Conservation (phyloP, 2,797 vertebrate genomes). For the Antennarius maculatus region DNA sequence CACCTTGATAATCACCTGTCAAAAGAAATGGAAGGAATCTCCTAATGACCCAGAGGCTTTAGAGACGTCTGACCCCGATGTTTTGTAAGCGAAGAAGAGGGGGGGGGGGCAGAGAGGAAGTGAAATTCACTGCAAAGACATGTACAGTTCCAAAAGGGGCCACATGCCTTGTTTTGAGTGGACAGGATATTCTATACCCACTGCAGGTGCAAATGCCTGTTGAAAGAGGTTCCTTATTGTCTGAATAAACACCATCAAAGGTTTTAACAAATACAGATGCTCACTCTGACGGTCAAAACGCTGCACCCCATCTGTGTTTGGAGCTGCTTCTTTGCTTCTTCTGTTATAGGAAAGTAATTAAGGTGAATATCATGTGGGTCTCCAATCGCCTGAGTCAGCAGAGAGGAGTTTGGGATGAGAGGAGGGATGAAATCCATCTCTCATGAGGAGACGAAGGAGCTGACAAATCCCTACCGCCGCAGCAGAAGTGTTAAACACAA, state of each 20-base stretch:
- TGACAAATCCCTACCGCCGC: background rate
- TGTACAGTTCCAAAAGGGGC: slow-evolving; percentile 55
- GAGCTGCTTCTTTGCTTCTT: slow-evolving; percentile 32
- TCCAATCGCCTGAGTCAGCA: slow-evolving; percentile 62
- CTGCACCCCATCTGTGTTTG: background rate
- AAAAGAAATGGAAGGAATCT: slow-evolving; percentile 68
- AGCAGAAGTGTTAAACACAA: slow-evolving; percentile 25
- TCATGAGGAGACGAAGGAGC: slow-evolving; percentile 33
- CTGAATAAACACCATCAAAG: slow-evolving; percentile 52
- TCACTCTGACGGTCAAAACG: background rate
- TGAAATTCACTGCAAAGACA: slow-evolving; percentile 38
- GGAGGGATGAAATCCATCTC: slow-evolving; percentile 46
- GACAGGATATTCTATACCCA: slow-evolving; percentile 76
- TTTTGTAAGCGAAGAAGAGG: slow-evolving; percentile 69
- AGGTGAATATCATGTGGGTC: slow-evolving; percentile 36
- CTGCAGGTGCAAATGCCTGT: slow-evolving; percentile 74
- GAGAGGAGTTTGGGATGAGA: slow-evolving; percentile 24
- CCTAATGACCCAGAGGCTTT: slow-evolving; percentile 56
- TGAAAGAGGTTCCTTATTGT: slow-evolving; percentile 18
- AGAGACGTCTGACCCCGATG: slow-evolving; percentile 58
- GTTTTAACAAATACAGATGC: slow-evolving; percentile 13
- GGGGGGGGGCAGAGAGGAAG: background rate
- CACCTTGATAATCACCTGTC: slow-evolving; percentile 66
- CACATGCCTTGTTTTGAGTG: slow-evolving; percentile 76
- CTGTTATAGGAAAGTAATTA: slow-evolving; percentile 73